Conservation (phyloP, 1,140 invertebrate genomes). For the Brachionus koreanus region DNA sequence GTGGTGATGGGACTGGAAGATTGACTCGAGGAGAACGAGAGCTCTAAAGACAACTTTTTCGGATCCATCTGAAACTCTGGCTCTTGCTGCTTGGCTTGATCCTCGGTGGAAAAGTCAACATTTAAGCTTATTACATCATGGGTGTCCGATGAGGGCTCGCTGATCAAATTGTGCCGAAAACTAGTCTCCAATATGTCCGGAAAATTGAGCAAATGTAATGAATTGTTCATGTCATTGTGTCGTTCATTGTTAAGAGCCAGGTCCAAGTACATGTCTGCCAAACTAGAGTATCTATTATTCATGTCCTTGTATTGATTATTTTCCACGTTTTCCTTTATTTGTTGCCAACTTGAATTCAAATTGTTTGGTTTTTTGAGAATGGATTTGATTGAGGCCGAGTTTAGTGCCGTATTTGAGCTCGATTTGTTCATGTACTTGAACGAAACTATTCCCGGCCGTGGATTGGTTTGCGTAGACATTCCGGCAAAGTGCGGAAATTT, state of each 20-base stretch:
- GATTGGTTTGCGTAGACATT: not conserved
- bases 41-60: not conserved
- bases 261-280: conserved; percentile 24
- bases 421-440: not conserved
- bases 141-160: not conserved
- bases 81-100: not conserved
- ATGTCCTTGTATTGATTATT: not conserved
- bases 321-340: not conserved
- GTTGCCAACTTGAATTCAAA: not conserved
- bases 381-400: not conserved
- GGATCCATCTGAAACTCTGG: not conserved
- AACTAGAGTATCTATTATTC: not conserved
- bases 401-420: not conserved
- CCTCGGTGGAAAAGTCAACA: conserved; percentile 10
- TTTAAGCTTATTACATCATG: conserved; percentile 7
- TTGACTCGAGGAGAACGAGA: not conserved
- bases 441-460: not conserved
- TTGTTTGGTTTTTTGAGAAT: conserved; percentile 23
- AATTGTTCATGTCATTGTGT: not conserved
- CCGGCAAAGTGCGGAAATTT: not conserved
- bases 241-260: not conserved
- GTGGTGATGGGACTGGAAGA: not conserved
- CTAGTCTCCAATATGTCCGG: not conserved
- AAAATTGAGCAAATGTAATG: not conserved
- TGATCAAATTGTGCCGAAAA: not conserved